phyloP scores from a whole-genome alignment of 2,888 invertebrate genomes.

The Diarsia rubi region DNA sequence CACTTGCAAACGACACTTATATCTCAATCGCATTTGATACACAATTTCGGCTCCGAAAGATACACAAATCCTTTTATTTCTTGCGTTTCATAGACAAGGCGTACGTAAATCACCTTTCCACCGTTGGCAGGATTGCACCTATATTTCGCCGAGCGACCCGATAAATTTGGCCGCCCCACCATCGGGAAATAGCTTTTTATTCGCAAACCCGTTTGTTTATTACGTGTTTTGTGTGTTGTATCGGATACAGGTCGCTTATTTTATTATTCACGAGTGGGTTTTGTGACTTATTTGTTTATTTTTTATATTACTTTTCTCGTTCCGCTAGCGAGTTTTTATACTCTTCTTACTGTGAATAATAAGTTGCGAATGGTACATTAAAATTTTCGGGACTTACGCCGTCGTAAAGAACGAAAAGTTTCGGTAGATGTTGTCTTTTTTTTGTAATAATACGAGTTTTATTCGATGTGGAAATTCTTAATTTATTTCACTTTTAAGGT shows the following conservation, averaged over 20 bases:
- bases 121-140: slow-evolving; percentile 79
- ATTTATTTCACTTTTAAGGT: slow-evolving; percentile 50
- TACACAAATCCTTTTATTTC: slow-evolving; percentile 81
- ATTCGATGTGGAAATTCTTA: slow-evolving; percentile 51
- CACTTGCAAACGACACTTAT: slow-evolving; percentile 67
- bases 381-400: slow-evolving; percentile 56
- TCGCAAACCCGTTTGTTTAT: slow-evolving; percentile 80
- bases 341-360: slow-evolving; percentile 61
- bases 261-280: slow-evolving; percentile 74
- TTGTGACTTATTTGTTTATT: slow-evolving; percentile 71
- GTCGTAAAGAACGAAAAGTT: slow-evolving; percentile 61
- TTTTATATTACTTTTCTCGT: slow-evolving; percentile 68
- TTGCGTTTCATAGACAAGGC: slow-evolving; percentile 77
- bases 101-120: slow-evolving; percentile 80
- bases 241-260: slow-evolving; percentile 71
- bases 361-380: slow-evolving; percentile 62
- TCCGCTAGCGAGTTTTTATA: slow-evolving; percentile 64
- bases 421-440: slow-evolving; percentile 57
- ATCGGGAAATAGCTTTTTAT: slow-evolving; percentile 85
- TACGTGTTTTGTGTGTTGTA: slow-evolving; percentile 74
- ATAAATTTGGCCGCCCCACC: slow-evolving; percentile 82
- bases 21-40: slow-evolving; percentile 65
- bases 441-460: slow-evolving; percentile 58
- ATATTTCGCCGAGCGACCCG: slow-evolving; percentile 82
- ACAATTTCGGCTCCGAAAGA: slow-evolving; percentile 59